Base-by-base conservation (phyloP, 2,113 vertebrate species). In the Amphiprion ocellaris region DNA sequence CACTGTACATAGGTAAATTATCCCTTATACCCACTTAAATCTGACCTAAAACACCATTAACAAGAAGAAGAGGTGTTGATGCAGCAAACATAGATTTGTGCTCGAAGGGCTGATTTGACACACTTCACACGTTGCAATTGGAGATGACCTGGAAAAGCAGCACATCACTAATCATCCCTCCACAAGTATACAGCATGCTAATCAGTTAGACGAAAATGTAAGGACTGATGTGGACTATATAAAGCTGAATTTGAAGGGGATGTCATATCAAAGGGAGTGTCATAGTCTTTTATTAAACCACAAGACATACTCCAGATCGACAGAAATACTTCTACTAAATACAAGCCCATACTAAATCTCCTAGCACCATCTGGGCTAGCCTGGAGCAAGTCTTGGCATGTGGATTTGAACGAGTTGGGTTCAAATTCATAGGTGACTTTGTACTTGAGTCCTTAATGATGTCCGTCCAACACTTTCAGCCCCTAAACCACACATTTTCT, bases 51-150 rank as follows among this genome's bases (percentile, higher is more conserved):
- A 23, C 24, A 2, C 37, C 28, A 71, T 67, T 53, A 59, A 39
- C 12, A 56, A 49, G 46, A 55, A 46, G 62, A 24, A 10, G 30
- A 5, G 41, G 17, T 15, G 54, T 14, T 58, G 39, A 17, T 30
- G 24, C 28, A 2, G 0, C 16, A 56, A 21, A 33, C 14, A 39
- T 4, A 0, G 60, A 53, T 66, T 52, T n/a, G 1, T 11, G 33
- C 56, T 46, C 26, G 52, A 64, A 66, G 30, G 23, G 1, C 1
- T 28, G 44, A 77, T 80, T 62, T 79, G 23, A 80, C 68, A 56
- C 68, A 46, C 46, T 52, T 74, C 17, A 11, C 56, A 68, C 56
- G 28, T 50, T 58, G 61, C 78, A 83, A 81, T 71, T 74, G 37
- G 58, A 21, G 56, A 68, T 60, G 55, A 55, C 63, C 63, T 41